phyloP scores from a whole-genome alignment of 1,140 invertebrate genomes.

The Aricia agestis region DNA sequence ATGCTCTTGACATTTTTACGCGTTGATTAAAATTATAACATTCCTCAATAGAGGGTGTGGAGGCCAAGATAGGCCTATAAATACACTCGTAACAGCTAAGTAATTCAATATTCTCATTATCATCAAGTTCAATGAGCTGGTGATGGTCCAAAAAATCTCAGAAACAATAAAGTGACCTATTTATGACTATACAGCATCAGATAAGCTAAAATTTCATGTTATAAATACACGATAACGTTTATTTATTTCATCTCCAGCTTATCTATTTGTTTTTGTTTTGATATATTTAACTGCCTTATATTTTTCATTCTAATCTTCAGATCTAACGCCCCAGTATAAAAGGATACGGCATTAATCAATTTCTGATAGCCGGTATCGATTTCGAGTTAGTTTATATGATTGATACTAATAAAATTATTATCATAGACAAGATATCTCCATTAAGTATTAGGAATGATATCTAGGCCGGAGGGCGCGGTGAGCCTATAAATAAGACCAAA shows the following conservation, averaged over 20 bases:
- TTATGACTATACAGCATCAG: constrained; percentile 56
- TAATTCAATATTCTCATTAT: constrained; percentile 26
- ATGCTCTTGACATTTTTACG: not conserved
- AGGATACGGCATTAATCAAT: constrained; percentile 56
- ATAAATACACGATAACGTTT: constrained; percentile 56
- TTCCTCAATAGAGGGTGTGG: not conserved
- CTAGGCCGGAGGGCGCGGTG: constrained; percentile 35
- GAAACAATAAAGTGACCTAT: constrained; percentile 67
- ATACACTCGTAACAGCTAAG: constrained; percentile 2
- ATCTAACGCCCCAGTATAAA: constrained; percentile 31
- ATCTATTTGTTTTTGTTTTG: constrained; percentile 43
- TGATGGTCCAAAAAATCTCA: constrained; percentile 53
- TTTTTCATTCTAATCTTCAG: constrained; percentile 56
- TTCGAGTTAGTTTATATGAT: constrained; percentile 47
- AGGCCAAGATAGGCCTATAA: constrained; percentile 1
- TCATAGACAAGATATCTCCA: constrained; percentile 72
- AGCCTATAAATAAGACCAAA: constrained; percentile 13
- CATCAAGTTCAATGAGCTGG: constrained; percentile 45
- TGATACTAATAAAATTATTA: constrained; percentile 60
- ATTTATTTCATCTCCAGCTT: constrained; percentile 35
- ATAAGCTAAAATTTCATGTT: constrained; percentile 64
- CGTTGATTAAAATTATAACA: not conserved
- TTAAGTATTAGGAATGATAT: constrained; percentile 53
- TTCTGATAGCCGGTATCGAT: constrained; percentile 53
- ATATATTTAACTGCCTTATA: constrained; percentile 43